These are phyloP conservation scores for Chiloscyllium plagiosum DNA, from an alignment of 2,113 vertebrate genomes.

Conservation along the genomic window DNA sequence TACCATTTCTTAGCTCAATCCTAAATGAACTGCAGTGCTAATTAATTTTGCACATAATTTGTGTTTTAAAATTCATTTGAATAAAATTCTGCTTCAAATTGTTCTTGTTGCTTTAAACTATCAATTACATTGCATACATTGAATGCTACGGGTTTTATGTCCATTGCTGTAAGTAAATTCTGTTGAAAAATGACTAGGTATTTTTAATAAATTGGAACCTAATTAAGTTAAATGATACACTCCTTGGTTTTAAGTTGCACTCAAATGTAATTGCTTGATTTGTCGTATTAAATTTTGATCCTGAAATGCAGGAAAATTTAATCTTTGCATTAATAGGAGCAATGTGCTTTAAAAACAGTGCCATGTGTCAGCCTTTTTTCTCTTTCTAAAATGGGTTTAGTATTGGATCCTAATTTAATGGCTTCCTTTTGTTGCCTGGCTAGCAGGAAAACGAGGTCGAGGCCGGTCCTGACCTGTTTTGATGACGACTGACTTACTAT, in stretches of 20 bases:
- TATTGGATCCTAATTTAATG: conserved; percentile 68
- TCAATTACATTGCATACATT: conserved; percentile 3
- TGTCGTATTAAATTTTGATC: too few relatives aligned
- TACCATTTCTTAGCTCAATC: conserved; percentile 23
- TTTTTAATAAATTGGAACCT: not conserved
- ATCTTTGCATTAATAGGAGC: not conserved
- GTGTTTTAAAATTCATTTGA: not conserved
- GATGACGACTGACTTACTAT: conserved; percentile 96
- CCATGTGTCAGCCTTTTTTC: not conserved
- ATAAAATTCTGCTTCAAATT: not conserved
- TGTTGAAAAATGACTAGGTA: not conserved
- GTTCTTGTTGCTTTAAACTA: not conserved
- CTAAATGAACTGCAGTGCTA: not conserved
- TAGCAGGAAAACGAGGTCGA: conserved; percentile 93
- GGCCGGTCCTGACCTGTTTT: conserved; percentile 85
- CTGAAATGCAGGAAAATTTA: not conserved
- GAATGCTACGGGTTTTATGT: not conserved
- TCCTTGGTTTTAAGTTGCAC: conserved; percentile 6
- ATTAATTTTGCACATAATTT: not conserved
- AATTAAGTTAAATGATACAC: conserved; percentile 27
- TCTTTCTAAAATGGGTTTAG: conserved; percentile 7
- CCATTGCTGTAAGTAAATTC: not conserved
- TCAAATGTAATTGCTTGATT: not conserved
- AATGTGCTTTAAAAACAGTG: not conserved
- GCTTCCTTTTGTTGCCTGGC: conserved; percentile 97